These are phyloP conservation scores for Taurulus bubalis DNA, from an alignment of 2,113 vertebrate species.

Conservation along the genomic window DNA sequence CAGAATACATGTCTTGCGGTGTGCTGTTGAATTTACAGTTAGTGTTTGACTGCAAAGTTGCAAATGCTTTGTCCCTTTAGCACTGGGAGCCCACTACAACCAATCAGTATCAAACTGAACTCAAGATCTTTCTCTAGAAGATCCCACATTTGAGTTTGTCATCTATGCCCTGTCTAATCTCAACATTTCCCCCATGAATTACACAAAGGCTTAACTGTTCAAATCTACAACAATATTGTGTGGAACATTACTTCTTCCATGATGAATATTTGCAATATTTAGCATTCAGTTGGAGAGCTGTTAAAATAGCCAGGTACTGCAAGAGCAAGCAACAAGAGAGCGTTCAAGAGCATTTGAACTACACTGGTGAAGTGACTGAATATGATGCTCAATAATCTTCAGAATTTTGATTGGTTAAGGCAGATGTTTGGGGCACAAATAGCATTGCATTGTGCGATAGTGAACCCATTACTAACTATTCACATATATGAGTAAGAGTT, in stretches of 20 bases:
- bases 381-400: constrained; percentile 29
- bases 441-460: background rate
- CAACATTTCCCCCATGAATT: background rate
- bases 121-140: background rate
- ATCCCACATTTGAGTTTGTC: constrained; percentile 7
- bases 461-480: background rate
- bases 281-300: constrained; percentile 23
- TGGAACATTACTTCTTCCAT: background rate
- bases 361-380: constrained; percentile 41
- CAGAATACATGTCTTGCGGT: background rate
- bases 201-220: background rate
- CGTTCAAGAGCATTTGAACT: constrained; percentile 47
- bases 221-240: background rate
- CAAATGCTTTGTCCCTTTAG: background rate
- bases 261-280: constrained; percentile 2
- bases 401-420: constrained; percentile 11
- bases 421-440: constrained; percentile 2
- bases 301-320: constrained; percentile 37
- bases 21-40: background rate
- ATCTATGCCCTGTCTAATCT: background rate
- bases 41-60: background rate
- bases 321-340: constrained; percentile 28
- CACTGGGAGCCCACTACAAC: background rate
- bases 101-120: background rate
- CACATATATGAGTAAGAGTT: constrained; percentile 7